Percentiles rank a stretch among this genome's conserved stretches.
phyloP scores from a whole-genome alignment of 2,113 vertebrate genomes.

The Gracilinanus agilis region DNA sequence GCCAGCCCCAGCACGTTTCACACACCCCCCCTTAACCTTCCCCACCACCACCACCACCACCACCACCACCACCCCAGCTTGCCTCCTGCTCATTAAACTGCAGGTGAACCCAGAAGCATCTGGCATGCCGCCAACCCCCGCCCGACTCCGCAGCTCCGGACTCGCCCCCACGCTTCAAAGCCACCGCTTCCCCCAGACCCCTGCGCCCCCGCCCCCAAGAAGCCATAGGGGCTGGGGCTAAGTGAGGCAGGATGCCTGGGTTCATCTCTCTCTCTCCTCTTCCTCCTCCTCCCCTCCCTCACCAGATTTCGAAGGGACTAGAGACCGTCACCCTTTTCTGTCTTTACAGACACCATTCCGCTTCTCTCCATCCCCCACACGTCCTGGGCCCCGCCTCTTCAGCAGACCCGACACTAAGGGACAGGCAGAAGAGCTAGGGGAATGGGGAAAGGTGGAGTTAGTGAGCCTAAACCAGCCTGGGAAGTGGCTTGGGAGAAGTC shows the following conservation, averaged over 20 bases:
- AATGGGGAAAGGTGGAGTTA: not conserved
- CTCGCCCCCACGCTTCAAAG: slow-evolving; percentile 48
- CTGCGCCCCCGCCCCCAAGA: not conserved
- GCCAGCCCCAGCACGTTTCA: slow-evolving; percentile 75
- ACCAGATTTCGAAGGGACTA: not conserved
- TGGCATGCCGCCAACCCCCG: slow-evolving; percentile 63
- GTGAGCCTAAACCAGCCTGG: not conserved
- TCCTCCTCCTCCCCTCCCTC: not conserved
- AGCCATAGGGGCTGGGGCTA: not conserved
- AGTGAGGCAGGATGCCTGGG: not conserved
- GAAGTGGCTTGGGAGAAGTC: not conserved
- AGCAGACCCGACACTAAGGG: not conserved
- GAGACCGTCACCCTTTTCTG: not conserved
- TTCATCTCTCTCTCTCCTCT: not conserved
- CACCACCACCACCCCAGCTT: slow-evolving; percentile 62
- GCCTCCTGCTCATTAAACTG: slow-evolving; percentile 81
- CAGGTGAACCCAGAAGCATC: slow-evolving; percentile 74
- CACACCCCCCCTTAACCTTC: slow-evolving; percentile 57
- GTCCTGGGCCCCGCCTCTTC: not conserved
- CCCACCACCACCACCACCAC: slow-evolving; percentile 49
- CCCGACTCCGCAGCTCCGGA: slow-evolving; percentile 12
- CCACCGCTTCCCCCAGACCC: slow-evolving; percentile 37
- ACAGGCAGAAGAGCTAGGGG: not conserved
- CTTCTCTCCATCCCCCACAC: not conserved
- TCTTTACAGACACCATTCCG: not conserved